phyloP scores from a whole-genome alignment of 2,797 vertebrate species.

The Mus caroli region DNA sequence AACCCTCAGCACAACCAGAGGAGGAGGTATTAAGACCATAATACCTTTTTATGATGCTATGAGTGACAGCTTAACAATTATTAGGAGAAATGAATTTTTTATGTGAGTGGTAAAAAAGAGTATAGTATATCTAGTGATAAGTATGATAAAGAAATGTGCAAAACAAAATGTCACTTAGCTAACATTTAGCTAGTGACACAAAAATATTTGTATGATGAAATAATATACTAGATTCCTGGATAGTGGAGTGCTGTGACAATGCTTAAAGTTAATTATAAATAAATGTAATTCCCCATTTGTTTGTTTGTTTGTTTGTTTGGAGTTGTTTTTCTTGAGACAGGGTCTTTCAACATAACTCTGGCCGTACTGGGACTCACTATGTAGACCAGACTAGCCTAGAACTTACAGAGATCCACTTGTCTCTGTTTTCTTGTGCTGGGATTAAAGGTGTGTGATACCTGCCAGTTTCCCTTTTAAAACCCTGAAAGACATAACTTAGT shows the following conservation, averaged over 20 bases:
- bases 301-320: background rate
- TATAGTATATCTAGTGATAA: slow-evolving; percentile 33
- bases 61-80: slow-evolving; percentile 49
- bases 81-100: slow-evolving; percentile 20
- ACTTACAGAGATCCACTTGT: background rate
- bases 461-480: background rate
- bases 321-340: background rate
- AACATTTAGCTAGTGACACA: background rate
- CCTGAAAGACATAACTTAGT: slow-evolving; percentile 1
- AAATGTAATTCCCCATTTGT: background rate
- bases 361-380: background rate
- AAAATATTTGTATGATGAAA: slow-evolving; percentile 5
- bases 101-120: slow-evolving; percentile 26
- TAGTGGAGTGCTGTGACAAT: background rate
- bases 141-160: background rate
- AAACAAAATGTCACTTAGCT: background rate
- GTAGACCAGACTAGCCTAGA: background rate
- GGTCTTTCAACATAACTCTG: background rate
- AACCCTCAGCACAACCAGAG: background rate
- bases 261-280: background rate
- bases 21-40: background rate
- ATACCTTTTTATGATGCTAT: background rate
- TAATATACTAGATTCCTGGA: background rate
- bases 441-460: background rate
- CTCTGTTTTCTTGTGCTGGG: background rate